These are phyloP conservation scores for Kradibia gibbosae DNA, from an alignment of 1,140 invertebrate species.

Conservation along the genomic window DNA sequence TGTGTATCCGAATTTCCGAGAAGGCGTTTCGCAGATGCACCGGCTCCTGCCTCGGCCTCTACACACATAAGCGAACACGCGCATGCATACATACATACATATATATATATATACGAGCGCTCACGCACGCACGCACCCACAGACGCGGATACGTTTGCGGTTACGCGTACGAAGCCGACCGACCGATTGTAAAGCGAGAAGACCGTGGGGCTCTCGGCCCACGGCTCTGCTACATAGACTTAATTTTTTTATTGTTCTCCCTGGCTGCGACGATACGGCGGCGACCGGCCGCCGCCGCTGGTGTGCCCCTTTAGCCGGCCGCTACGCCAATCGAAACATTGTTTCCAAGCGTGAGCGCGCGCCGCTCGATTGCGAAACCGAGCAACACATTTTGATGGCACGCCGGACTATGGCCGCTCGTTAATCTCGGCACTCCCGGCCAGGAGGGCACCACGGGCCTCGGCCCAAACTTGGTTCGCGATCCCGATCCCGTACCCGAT, in stretches of 20 bases:
- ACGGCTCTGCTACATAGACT: not conserved
- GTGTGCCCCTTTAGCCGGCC: not conserved
- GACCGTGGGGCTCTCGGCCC: not conserved
- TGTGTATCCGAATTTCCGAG: too few species aligned
- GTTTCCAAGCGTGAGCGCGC: not conserved
- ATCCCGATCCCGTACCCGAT: too few species aligned
- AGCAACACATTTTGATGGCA: not conserved
- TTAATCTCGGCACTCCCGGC: too few species aligned
- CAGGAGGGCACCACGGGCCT: too few species aligned
- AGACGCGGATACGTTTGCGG: not conserved
- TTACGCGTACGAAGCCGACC: not conserved
- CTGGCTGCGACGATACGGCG: not conserved
- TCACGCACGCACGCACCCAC: too few species aligned
- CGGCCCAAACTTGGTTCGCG: too few species aligned
- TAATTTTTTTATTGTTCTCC: conserved; percentile 17
- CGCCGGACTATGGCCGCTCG: too few species aligned
- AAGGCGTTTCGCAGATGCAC: too few species aligned
- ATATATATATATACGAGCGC: too few species aligned
- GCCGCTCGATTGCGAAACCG: not conserved
- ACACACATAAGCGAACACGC: too few species aligned
- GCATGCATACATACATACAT: too few species aligned
- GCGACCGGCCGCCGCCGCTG: not conserved
- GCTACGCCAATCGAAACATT: conserved; percentile 17
- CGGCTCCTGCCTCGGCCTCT: too few species aligned
- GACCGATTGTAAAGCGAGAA: conserved; percentile 7